Evolutionary conservation across 2,113 vertebrate genomes (phyloP).

Genomic region (Stomatorhinus ivindoensis): DNA sequence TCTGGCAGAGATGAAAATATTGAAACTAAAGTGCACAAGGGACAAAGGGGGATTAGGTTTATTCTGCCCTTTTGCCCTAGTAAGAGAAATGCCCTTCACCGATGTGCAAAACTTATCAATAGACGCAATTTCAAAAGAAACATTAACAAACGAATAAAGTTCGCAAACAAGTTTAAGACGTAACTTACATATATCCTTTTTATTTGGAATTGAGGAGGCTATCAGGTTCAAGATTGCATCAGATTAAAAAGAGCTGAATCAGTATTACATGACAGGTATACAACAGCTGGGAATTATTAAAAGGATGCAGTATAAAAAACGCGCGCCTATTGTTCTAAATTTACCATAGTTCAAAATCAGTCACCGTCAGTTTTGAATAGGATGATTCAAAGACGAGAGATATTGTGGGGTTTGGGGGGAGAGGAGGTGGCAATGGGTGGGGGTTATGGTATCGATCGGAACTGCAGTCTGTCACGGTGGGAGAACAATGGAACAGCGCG

Average conservation of each 20-base stretch:
- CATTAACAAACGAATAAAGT: background rate
- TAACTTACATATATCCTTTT: background rate
- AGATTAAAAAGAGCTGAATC: background rate
- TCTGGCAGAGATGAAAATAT: constrained; percentile 61
- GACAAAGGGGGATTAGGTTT: constrained; percentile 58
- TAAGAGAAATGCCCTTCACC: constrained; percentile 53
- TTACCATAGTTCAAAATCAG: background rate
- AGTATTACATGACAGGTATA: background rate
- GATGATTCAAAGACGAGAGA: constrained; percentile 12
- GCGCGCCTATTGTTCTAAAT: background rate
- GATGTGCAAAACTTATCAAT: background rate
- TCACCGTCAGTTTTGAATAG: background rate
- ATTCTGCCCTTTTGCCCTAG: constrained; percentile 53
- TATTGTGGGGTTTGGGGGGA: background rate
- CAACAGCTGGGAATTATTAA: background rate
- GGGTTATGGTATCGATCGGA: constrained; percentile 20
- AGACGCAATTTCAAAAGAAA: background rate
- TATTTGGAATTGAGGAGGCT: background rate
- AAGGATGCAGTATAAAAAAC: background rate
- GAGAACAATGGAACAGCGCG: constrained; percentile 18
- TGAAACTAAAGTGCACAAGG: constrained; percentile 47
- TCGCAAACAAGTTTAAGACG: background rate
- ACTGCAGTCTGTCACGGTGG: constrained; percentile 7
- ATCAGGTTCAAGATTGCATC: background rate
- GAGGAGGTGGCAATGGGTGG: background rate